phyloP scores from a whole-genome alignment of 2,113 vertebrate species.

The Spilogale gracilis region DNA sequence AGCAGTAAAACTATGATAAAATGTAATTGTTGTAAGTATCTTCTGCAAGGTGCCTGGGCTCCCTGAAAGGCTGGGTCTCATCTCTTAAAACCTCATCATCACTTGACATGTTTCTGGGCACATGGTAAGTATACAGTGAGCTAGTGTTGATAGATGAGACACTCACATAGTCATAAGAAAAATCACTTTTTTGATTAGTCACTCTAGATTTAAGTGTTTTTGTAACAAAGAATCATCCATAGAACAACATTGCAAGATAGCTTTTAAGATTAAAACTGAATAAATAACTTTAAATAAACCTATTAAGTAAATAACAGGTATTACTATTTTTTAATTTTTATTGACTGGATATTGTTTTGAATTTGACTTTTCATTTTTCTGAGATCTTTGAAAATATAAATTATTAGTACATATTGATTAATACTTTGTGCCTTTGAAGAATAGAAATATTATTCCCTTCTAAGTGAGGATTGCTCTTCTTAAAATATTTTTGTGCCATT shows the following conservation, averaged over 20 bases:
- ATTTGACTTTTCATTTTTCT: constrained; percentile 54
- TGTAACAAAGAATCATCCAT: background rate
- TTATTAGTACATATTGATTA: constrained; percentile 22
- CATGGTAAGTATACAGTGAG: background rate
- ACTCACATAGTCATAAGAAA: background rate
- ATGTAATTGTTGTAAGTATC: background rate
- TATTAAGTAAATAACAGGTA: background rate
- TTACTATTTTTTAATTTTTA: constrained; percentile 21
- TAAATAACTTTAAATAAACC: background rate
- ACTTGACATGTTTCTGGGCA: background rate
- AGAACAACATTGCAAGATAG: background rate
- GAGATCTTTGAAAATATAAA: constrained; percentile 53
- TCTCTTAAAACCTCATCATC: background rate
- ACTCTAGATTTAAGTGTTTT: background rate
- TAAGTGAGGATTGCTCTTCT: background rate
- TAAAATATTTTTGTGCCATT: constrained; percentile 39
- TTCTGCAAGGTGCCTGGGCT: background rate
- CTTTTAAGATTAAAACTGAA: constrained; percentile 56
- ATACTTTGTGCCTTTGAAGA: constrained; percentile 58
- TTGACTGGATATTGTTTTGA: constrained; percentile 26
- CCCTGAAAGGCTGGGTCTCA: background rate
- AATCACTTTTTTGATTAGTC: constrained; percentile 5
- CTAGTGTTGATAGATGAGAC: background rate
- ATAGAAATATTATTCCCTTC: constrained; percentile 37
- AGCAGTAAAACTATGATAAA: background rate